Evolutionary conservation across 2,113 vertebrate genomes (phyloP).

Genomic region (Coryphaenoides rupestris): DNA sequence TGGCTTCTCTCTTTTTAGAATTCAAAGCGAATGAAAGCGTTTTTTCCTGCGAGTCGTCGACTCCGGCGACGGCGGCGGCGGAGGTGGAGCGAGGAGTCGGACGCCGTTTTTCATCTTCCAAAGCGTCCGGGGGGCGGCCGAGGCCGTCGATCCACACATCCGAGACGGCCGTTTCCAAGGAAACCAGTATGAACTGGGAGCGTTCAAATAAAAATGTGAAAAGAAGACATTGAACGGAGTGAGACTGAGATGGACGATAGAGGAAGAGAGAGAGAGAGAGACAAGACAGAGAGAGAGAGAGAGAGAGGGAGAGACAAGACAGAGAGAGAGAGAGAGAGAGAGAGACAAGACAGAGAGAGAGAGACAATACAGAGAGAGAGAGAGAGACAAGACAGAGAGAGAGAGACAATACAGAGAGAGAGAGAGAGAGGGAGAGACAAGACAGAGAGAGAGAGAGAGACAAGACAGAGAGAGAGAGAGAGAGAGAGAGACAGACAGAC

Average conservation of each 20-base stretch:
- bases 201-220: neutral
- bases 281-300: neutral
- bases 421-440: neutral
- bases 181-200: conserved; percentile 81
- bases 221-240: no score
- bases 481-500: neutral
- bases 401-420: neutral
- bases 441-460: neutral
- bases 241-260: neutral
- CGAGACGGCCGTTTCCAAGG: conserved; percentile 95
- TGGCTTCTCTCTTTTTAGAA: no score
- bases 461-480: neutral
- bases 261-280: neutral
- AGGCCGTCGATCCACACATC: conserved; percentile 49
- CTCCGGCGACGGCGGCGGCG: no score
- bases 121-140: conserved; percentile 86
- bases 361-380: neutral
- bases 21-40: no score
- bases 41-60: conserved; percentile 33
- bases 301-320: neutral
- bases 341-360: neutral
- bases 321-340: neutral
- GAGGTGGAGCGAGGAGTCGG: conserved; percentile 72
- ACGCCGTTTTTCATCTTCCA: conserved; percentile 46
- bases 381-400: neutral